These are phyloP conservation scores for Ostrea denselamellosa DNA, from an alignment of 1,140 invertebrate species.

Conservation along the genomic window DNA sequence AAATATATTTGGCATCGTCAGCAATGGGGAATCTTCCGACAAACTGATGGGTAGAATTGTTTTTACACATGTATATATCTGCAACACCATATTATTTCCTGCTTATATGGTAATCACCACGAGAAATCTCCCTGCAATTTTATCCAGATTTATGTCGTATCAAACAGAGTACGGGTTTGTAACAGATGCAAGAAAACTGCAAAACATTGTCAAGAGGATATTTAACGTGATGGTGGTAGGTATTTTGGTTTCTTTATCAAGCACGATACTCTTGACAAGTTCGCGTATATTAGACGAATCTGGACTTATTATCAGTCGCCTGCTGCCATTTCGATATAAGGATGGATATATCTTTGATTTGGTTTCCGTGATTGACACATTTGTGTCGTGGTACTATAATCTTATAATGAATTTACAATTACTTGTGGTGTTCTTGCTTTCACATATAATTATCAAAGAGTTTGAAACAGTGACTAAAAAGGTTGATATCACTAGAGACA, in stretches of 20 bases:
- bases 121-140: not conserved
- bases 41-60: conserved; percentile 18
- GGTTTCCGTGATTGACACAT: not conserved
- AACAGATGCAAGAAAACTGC: not conserved
- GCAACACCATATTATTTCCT: not conserved
- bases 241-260: not conserved
- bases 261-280: not conserved
- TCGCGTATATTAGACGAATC: not conserved
- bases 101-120: not conserved
- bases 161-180: not conserved
- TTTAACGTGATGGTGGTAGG: not conserved
- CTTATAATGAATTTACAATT: not conserved
- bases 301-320: not conserved
- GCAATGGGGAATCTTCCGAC: not conserved
- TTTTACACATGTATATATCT: not conserved
- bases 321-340: not conserved
- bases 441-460: not conserved
- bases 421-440: not conserved
- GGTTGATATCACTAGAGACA: not conserved
- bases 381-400: not conserved
- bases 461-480: not conserved
- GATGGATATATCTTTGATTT: conserved; percentile 3
- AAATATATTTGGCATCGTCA: not conserved
- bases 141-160: not conserved
- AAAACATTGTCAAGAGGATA: not conserved